Conservation (phyloP, 2,888 invertebrate genomes). For the Auanema freiburgensis region DNA sequence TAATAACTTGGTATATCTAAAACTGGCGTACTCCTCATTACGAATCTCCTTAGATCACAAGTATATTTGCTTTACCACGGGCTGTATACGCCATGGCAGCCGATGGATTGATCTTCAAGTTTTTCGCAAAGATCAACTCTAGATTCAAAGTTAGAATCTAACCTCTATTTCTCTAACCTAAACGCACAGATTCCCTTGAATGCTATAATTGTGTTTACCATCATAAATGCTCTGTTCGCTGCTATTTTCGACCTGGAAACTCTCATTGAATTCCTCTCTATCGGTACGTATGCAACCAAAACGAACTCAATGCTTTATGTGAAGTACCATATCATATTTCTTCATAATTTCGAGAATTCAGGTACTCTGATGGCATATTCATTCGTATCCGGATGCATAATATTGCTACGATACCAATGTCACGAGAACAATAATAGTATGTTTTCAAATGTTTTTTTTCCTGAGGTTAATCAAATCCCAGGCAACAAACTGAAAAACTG, state of each 20-base stretch:
- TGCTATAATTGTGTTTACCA: slow-evolving; percentile 54
- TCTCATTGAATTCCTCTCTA: slow-evolving; percentile 65
- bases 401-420: slow-evolving; percentile 8
- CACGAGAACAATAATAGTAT: not conserved
- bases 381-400: slow-evolving; percentile 20
- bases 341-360: not conserved
- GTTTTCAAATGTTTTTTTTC: too few species aligned
- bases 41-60: slow-evolving; percentile 64
- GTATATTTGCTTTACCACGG: slow-evolving; percentile 81
- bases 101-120: slow-evolving; percentile 69
- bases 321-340: not conserved
- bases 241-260: slow-evolving; percentile 62
- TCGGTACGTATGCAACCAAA: slow-evolving; percentile 52
- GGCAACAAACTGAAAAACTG: too few species aligned
- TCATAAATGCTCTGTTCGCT: slow-evolving; percentile 61
- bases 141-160: slow-evolving; percentile 28
- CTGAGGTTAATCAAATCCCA: too few species aligned
- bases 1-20: slow-evolving; percentile 70
- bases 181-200: slow-evolving; percentile 38
- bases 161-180: not conserved
- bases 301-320: not conserved
- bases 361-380: slow-evolving; percentile 35
- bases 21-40: not conserved
- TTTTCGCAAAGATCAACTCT: slow-evolving; percentile 61
- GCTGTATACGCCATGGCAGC: slow-evolving; percentile 70